A percentile compares a stretch with the other conserved stretches of the same genome.
These are phyloP conservation scores for Sesamia inferens DNA, from an alignment of 2,888 invertebrate species.

Conservation along the genomic window DNA sequence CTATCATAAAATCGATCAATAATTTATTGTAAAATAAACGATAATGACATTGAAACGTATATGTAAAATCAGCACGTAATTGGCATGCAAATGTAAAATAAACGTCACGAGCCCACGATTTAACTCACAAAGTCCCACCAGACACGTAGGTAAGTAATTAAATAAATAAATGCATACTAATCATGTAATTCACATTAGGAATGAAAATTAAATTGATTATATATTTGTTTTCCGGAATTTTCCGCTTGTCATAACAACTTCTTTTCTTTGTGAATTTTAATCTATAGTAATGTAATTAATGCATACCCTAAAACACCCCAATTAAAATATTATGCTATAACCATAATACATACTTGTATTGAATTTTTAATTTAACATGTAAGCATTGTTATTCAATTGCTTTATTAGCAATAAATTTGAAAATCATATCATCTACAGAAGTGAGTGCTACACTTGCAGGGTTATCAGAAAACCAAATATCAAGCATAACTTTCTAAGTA, in stretches of 20 bases:
- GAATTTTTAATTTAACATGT: too few relatives aligned
- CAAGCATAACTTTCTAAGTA: constrained; percentile 33
- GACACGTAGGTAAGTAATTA: background rate
- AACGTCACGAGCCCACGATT: constrained; percentile 34
- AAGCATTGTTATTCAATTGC: too few relatives aligned
- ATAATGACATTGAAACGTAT: constrained; percentile 3
- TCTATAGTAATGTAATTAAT: too few relatives aligned
- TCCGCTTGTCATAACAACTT: background rate
- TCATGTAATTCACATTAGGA: background rate
- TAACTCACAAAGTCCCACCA: constrained; percentile 2
- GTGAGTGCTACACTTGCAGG: constrained; percentile 7
- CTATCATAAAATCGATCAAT: background rate
- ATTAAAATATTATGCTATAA: too few relatives aligned
- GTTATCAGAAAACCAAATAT: constrained; percentile 47
- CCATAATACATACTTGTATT: too few relatives aligned
- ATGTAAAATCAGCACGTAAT: constrained; percentile 5
- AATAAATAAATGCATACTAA: background rate
- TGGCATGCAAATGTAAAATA: constrained; percentile 10
- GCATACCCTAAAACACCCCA: too few relatives aligned
- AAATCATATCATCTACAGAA: background rate
- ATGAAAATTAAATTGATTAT: background rate
- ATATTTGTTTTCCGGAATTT: background rate
- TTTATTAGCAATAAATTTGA: too few relatives aligned
- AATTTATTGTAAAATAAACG: background rate
- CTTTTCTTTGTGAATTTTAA: background rate